Evolutionary conservation across 92 coral and sea anemone species (phyloP).

Genomic region (Paragorgia papillata): DNA sequence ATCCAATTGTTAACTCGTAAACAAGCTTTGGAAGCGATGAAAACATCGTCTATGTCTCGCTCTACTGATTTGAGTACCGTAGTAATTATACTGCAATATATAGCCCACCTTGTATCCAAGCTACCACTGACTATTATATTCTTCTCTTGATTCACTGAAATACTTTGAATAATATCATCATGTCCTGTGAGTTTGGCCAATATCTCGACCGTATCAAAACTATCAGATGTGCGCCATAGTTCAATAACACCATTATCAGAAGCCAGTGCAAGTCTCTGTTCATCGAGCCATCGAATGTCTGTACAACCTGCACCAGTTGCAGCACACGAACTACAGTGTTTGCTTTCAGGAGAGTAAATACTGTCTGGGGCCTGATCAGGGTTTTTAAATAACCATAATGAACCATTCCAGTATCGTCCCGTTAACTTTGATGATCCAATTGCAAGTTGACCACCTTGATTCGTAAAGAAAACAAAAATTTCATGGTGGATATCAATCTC

Average conservation of each 20-base stretch:
- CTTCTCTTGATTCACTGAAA: constrained; percentile 77
- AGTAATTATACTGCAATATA: neutral
- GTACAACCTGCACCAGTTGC: constrained; percentile 85
- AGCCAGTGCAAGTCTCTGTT: constrained; percentile 77
- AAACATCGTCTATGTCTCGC: no score
- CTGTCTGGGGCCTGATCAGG: constrained; percentile 92
- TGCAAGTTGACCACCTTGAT: constrained; percentile 79
- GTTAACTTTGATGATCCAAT: constrained; percentile 86
- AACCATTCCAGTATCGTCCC: constrained; percentile 94
- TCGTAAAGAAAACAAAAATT: constrained; percentile 69
- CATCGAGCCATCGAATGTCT: constrained; percentile 86
- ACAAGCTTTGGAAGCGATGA: no score
- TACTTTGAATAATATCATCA: constrained; percentile 77
- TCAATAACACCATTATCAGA: constrained; percentile 85
- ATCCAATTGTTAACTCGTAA: no score
- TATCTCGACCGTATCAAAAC: constrained; percentile 79
- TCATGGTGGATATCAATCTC: constrained; percentile 30
- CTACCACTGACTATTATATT: constrained; percentile 81
- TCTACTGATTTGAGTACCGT: no score
- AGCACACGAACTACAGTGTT: constrained; percentile 78
- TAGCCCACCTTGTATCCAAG: constrained; percentile 85
- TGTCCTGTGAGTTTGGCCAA: constrained; percentile 77
- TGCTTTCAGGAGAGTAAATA: constrained; percentile 78
- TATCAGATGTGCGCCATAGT: constrained; percentile 81
- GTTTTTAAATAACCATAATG: constrained; percentile 93